These are phyloP conservation scores for Oscheius myriophilus DNA, from an alignment of 2,888 invertebrate species.

Conservation along the genomic window DNA sequence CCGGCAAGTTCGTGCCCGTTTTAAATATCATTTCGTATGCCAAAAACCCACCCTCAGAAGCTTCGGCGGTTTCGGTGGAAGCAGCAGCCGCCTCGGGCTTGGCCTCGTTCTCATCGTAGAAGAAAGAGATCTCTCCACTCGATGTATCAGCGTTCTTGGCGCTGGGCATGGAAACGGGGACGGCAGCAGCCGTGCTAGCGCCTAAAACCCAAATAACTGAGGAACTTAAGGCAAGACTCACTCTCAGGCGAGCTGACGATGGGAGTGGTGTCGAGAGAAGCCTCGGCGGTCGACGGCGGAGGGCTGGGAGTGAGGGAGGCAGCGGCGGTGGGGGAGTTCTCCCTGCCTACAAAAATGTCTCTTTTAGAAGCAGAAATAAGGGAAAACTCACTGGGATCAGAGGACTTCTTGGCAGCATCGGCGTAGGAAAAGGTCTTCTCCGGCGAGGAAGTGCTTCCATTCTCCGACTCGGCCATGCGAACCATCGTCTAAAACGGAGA, in stretches of 20 bases:
- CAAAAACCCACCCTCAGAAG: slow-evolving; percentile 1
- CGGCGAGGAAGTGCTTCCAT: slow-evolving; percentile 7
- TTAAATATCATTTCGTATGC: no score
- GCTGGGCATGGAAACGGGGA: slow-evolving; percentile 1
- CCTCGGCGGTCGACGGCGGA: slow-evolving; percentile 1
- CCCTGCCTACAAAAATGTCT: slow-evolving; percentile 11
- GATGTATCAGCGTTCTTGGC: background rate
- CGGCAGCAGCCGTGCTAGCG: background rate
- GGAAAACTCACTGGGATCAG: slow-evolving; percentile 23
- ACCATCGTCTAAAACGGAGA: slow-evolving; percentile 22
- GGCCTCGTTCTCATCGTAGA: slow-evolving; percentile 23
- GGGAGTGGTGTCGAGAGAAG: background rate
- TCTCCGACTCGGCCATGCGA: background rate
- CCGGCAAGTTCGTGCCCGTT: no score
- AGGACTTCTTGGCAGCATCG: slow-evolving; percentile 43
- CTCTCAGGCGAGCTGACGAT: background rate
- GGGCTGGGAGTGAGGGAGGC: slow-evolving; percentile 8
- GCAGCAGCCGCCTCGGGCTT: background rate
- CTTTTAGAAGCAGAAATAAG: background rate
- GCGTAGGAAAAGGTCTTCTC: slow-evolving; percentile 42
- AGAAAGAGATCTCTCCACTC: slow-evolving; percentile 27
- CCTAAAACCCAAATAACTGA: no score
- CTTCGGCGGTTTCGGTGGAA: background rate
- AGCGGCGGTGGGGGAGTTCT: slow-evolving; percentile 23
- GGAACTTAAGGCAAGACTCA: background rate